Evolutionary conservation across 2,797 vertebrate genomes (phyloP).

Genomic region (Trematomus bernacchii): DNA sequence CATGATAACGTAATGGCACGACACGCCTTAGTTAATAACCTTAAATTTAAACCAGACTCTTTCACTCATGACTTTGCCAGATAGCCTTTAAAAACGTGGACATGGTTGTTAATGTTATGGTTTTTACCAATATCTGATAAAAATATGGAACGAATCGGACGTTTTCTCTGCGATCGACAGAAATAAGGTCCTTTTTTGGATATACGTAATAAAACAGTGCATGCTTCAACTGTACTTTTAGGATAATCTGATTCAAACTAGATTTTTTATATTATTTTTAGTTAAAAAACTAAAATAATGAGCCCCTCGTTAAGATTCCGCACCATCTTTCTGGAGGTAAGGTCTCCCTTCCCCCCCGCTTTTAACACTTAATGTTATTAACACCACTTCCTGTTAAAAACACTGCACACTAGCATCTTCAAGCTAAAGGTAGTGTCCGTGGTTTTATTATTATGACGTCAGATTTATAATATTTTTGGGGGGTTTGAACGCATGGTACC

Average conservation of each 20-base stretch:
- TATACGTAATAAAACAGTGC: not conserved
- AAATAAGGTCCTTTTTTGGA: not conserved
- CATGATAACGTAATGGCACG: conserved; percentile 23
- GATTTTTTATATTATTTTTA: not conserved
- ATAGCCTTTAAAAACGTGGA: not conserved
- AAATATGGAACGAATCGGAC: not conserved
- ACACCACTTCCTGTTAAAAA: conserved; percentile 30
- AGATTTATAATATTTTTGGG: too few species aligned
- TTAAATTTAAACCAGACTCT: not conserved
- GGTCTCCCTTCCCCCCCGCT: conserved; percentile 3
- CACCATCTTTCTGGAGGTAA: conserved; percentile 1
- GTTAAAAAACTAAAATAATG: conserved; percentile 6
- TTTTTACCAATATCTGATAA: not conserved
- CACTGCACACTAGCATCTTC: conserved; percentile 38
- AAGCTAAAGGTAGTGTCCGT: conserved; percentile 18
- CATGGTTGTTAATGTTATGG: not conserved
- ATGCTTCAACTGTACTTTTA: not conserved
- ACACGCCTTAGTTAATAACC: not conserved
- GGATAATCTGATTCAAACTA: not conserved
- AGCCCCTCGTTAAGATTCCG: not conserved
- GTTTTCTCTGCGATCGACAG: not conserved
- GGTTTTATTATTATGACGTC: conserved; percentile 11
- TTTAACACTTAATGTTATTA: conserved; percentile 14
- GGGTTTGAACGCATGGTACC: not conserved
- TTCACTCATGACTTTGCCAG: not conserved